Percentiles rank a stretch among this genome's conserved stretches.
Conservation (phyloP, 2,888 invertebrate genomes). For the Lithophane semibrunnea region DNA sequence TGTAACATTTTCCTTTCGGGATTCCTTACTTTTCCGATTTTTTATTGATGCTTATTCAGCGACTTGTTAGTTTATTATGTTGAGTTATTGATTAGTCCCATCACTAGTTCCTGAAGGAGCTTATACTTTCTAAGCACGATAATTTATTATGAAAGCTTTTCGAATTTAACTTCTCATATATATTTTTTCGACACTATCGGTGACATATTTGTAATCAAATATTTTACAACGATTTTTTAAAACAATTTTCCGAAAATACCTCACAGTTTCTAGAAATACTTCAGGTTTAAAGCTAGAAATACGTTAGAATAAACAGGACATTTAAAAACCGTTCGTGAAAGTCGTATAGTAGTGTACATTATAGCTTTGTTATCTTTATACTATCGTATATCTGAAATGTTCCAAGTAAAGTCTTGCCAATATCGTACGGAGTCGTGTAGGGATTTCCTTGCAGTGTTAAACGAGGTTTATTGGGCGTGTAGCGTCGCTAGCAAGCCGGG, state of each 20-base stretch:
- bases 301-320: constrained; percentile 66
- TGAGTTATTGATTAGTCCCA: not conserved
- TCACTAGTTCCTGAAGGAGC: not conserved
- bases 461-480: constrained; percentile 85
- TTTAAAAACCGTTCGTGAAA: constrained; percentile 65
- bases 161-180: not conserved
- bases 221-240: not conserved
- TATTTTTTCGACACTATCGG: not conserved
- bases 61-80: not conserved
- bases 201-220: not conserved
- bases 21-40: not conserved
- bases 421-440: constrained; percentile 74
- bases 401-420: constrained; percentile 68
- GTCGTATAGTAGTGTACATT: constrained; percentile 67
- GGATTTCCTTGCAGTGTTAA: constrained; percentile 80
- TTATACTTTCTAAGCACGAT: not conserved
- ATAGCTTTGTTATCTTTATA: constrained; percentile 66
- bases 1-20: not conserved
- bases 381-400: constrained; percentile 59
- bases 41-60: not conserved
- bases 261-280: not conserved
- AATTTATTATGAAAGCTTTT: not conserved
- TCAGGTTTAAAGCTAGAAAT: not conserved
- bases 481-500: constrained; percentile 75
- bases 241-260: not conserved